phyloP scores from a whole-genome alignment of 2,113 vertebrate genomes.

The Psammodynastes pulverulentus region DNA sequence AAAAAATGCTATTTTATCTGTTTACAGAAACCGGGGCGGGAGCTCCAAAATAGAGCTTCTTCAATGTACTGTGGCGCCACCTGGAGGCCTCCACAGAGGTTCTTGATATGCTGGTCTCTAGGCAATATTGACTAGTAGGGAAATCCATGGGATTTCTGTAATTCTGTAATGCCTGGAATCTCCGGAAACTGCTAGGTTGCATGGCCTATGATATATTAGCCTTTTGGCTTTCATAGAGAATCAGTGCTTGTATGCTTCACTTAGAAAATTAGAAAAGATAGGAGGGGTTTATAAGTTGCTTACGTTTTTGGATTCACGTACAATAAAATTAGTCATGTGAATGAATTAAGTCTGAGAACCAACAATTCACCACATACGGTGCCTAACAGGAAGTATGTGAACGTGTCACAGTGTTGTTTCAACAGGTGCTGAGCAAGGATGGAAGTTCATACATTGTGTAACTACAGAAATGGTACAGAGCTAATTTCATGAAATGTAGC shows the following conservation, averaged over 20 bases:
- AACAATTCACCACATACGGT: neutral
- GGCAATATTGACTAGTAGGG: neutral
- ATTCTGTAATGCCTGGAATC: neutral
- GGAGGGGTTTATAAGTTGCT: neutral
- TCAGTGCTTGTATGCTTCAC: neutral
- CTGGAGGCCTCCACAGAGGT: no score
- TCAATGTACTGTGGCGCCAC: no score
- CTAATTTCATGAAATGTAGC: conserved; percentile 2
- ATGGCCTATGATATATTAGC: neutral
- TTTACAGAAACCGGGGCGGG: no score
- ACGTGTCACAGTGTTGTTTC: neutral
- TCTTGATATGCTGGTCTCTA: neutral
- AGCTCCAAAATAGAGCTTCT: no score
- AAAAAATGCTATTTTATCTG: no score
- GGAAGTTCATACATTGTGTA: neutral
- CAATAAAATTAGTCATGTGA: neutral
- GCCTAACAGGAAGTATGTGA: neutral
- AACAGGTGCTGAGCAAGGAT: neutral
- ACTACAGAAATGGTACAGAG: neutral
- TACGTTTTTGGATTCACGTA: neutral
- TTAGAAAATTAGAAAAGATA: neutral
- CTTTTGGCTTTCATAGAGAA: neutral
- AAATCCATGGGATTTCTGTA: neutral
- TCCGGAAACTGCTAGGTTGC: neutral
- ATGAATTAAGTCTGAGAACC: neutral